Percentiles rank a stretch among this genome's conserved stretches.
These are phyloP conservation scores for Eupsilia transversa DNA, from an alignment of 2,888 invertebrate genomes.

Conservation along the genomic window DNA sequence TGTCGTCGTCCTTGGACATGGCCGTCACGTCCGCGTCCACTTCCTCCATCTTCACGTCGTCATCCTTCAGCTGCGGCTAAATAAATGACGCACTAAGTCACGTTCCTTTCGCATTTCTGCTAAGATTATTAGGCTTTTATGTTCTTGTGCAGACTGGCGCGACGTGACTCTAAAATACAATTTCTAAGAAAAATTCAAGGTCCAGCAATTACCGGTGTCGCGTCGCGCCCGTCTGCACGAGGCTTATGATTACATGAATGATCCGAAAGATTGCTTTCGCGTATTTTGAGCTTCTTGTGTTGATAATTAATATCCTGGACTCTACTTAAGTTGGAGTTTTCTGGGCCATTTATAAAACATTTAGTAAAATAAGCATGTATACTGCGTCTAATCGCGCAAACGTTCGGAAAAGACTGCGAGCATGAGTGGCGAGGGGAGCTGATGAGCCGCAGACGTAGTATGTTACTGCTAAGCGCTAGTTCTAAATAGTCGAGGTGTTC, in stretches of 20 bases:
- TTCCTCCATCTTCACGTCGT: constrained; percentile 43
- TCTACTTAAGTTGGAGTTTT: background rate
- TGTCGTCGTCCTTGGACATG: constrained; percentile 35
- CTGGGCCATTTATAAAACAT: background rate
- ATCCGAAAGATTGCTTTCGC: background rate
- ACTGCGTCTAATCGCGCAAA: background rate
- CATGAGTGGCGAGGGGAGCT: background rate
- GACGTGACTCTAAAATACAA: too few species aligned
- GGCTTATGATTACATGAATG: background rate
- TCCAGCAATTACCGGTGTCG: too few species aligned
- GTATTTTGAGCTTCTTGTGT: background rate
- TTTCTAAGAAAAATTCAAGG: too few species aligned
- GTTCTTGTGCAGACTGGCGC: background rate
- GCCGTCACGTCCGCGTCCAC: constrained; percentile 23
- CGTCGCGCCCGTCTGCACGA: too few species aligned
- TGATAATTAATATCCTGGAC: background rate
- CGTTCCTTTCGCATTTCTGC: background rate
- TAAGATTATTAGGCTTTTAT: background rate
- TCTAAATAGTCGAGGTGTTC: constrained; percentile 4
- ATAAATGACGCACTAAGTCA: constrained; percentile 7
- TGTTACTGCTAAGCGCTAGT: background rate
- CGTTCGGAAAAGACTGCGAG: background rate
- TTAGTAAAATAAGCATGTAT: background rate
- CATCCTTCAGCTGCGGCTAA: constrained; percentile 20
- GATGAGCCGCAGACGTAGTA: background rate